A percentile compares a stretch with the other conserved stretches of the same genome.
phyloP scores from a whole-genome alignment of 2,888 invertebrate genomes.

The Gastracanthus pulcherrimus region DNA sequence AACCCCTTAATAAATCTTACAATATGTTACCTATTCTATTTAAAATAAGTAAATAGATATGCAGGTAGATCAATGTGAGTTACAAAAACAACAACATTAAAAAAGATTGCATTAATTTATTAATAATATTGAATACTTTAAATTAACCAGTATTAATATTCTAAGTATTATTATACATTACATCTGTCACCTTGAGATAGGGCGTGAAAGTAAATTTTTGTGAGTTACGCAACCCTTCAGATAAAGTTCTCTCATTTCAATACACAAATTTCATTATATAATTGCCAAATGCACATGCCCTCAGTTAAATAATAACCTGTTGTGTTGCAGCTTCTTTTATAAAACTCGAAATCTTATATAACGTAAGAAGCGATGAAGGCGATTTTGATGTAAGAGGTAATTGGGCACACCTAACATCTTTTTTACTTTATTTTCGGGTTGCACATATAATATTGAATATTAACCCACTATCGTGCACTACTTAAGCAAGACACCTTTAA shows the following conservation, averaged over 20 bases:
- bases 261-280: not conserved
- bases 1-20: too few relatives aligned
- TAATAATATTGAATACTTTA: too few relatives aligned
- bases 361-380: not conserved
- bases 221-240: constrained; percentile 1
- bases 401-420: not conserved
- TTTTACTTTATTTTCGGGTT: not conserved
- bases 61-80: too few relatives aligned
- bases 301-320: constrained; percentile 29
- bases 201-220: constrained; percentile 18
- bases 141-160: too few relatives aligned
- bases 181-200: not conserved
- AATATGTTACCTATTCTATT: too few relatives aligned
- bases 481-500: too few relatives aligned
- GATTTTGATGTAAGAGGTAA: not conserved
- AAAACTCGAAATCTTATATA: constrained; percentile 17
- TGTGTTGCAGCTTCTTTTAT: not conserved
- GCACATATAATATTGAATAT: not conserved
- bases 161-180: too few relatives aligned
- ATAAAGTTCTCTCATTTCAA: not conserved
- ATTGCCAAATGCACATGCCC: constrained; percentile 20
- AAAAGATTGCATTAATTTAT: too few relatives aligned
- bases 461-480: too few relatives aligned
- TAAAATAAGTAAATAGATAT: too few relatives aligned
- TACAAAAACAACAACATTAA: too few relatives aligned